phyloP scores from a whole-genome alignment of 2,888 invertebrate species.

The Halictus quadricinctus region DNA sequence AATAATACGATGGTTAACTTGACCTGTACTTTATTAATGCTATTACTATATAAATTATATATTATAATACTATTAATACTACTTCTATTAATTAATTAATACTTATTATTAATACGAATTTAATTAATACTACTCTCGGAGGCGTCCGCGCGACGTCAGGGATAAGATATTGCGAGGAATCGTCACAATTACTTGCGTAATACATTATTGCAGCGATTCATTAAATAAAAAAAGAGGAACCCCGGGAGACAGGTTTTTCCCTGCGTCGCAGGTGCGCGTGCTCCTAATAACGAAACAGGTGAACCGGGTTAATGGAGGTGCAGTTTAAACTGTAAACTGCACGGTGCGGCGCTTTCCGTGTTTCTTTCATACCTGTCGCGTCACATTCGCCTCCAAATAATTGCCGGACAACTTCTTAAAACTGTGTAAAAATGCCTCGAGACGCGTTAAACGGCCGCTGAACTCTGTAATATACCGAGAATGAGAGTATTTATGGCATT shows the following conservation, averaged over 20 bases:
- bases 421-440: not conserved
- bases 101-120: not conserved
- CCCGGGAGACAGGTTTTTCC: not conserved
- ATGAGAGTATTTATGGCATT: not conserved
- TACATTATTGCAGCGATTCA: not conserved
- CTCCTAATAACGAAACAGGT: conserved; percentile 3
- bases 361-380: not conserved
- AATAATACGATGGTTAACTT: not conserved
- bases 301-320: not conserved
- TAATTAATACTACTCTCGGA: not conserved
- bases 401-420: not conserved
- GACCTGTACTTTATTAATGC: not conserved
- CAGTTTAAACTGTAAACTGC: not conserved
- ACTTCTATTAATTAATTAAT: not conserved
- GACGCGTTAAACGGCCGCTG: not conserved
- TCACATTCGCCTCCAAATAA: not conserved
- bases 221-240: not conserved
- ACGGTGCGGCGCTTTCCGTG: not conserved
- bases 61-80: not conserved
- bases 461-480: not conserved
- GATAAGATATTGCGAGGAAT: not conserved
- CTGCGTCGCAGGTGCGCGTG: not conserved
- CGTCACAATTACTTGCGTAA: not conserved
- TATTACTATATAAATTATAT: not conserved
- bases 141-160: not conserved